A percentile compares a stretch with the other conserved stretches of the same genome.
These are phyloP conservation scores for Aphelenchoides besseyi DNA, from an alignment of 1,140 invertebrate species.

Conservation along the genomic window DNA sequence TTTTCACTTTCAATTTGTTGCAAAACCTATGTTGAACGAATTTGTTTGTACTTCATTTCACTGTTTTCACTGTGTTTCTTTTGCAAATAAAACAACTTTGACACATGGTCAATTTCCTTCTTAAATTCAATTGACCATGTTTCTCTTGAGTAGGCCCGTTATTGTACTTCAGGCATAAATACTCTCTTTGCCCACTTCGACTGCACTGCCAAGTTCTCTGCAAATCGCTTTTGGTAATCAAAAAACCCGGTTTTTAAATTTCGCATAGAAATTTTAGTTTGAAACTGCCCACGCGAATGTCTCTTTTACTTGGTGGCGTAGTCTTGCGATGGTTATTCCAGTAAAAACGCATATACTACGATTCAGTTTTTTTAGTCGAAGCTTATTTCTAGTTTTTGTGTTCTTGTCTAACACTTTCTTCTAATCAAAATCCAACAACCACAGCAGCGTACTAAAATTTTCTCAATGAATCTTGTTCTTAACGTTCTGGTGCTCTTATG, in stretches of 20 bases:
- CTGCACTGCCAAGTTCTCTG: not conserved
- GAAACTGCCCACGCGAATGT: too few species aligned
- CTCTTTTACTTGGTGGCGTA: too few species aligned
- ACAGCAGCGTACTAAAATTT: not conserved
- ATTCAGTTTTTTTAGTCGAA: not conserved
- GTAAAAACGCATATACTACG: too few species aligned
- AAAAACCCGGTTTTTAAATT: too few species aligned
- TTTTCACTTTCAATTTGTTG: not conserved
- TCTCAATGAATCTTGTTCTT: too few species aligned
- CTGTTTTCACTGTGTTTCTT: not conserved
- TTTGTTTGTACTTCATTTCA: too few species aligned
- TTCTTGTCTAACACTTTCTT: not conserved
- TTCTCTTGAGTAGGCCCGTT: too few species aligned
- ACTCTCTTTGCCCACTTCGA: not conserved
- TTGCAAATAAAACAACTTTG: not conserved
- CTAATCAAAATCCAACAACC: not conserved
- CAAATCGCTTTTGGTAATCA: slow-evolving; percentile 6
- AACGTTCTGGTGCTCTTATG: not conserved
- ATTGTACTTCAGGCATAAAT: not conserved
- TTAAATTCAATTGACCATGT: not conserved
- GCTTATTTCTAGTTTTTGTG: not conserved
- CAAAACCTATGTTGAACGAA: too few species aligned
- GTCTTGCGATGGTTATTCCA: too few species aligned
- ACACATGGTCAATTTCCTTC: not conserved
- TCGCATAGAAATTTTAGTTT: too few species aligned